Percentiles rank a stretch among this genome's conserved stretches.
Evolutionary conservation across 2,113 vertebrate genomes (phyloP).

Genomic region (Pachypanchax playfairii): DNA sequence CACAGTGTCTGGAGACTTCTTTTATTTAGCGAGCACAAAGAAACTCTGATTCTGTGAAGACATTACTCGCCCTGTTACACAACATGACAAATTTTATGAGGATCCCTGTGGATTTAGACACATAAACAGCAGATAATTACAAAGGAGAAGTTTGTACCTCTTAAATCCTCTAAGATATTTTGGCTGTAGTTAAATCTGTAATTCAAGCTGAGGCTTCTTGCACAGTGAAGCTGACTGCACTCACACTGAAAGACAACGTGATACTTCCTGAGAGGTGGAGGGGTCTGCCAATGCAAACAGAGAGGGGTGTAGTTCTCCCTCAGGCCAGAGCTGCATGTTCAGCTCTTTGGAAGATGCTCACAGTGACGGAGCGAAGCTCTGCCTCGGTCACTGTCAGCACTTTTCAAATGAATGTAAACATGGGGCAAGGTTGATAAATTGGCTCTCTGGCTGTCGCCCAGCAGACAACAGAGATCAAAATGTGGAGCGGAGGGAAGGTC

Average conservation of each 20-base stretch:
- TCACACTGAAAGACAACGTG: constrained; percentile 64
- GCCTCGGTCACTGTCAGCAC: constrained; percentile 62
- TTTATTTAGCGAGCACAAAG: constrained; percentile 21
- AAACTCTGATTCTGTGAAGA: constrained; percentile 12
- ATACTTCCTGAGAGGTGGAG: constrained; percentile 73
- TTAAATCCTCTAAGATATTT: constrained; percentile 32
- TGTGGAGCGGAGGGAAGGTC: constrained; percentile 36
- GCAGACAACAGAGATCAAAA: constrained; percentile 39
- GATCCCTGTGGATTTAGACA: constrained; percentile 28
- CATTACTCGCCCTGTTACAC: constrained; percentile 26
- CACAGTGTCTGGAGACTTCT: constrained; percentile 49
- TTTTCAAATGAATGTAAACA: constrained; percentile 53
- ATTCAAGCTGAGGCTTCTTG: constrained; percentile 36
- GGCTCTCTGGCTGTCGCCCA: constrained; percentile 47
- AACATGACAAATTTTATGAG: constrained; percentile 34
- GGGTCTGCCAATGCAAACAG: constrained; percentile 71
- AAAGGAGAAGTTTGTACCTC: constrained; percentile 20
- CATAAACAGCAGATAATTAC: constrained; percentile 41
- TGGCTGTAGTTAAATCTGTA: constrained; percentile 23
- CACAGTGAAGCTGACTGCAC: constrained; percentile 27
- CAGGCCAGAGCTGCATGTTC: constrained; percentile 66
- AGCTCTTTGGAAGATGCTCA: constrained; percentile 66
- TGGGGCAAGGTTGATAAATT: constrained; percentile 58
- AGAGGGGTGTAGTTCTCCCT: constrained; percentile 56
- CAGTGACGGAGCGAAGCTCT: constrained; percentile 55